Evolutionary conservation across 2,797 vertebrate genomes (phyloP), one percentile per base, ranked within the genome.

Genomic region (Artibeus jamaicensis): DNA sequence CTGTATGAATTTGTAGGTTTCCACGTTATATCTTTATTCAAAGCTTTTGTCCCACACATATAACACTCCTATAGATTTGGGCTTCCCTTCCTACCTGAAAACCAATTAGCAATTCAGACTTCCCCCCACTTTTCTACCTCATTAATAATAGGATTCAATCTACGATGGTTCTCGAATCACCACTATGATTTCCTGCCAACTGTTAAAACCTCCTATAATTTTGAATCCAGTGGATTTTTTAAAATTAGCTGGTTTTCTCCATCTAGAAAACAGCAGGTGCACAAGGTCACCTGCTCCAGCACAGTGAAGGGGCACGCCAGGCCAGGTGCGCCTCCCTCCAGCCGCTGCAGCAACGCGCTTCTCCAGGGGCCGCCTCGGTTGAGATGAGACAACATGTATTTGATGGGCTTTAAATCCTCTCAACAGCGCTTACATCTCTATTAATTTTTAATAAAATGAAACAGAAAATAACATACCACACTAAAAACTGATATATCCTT

Each of bases 361-460:
- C 65, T 91, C 65, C 21, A 46, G 62, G 82, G 83, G 46, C 59
- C 0, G 2, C 74, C 55, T 46, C 39, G n/a, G 70, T 74, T 34
- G 78, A 86, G 73, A 92, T 85, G 76, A 78, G 76, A 26, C 7
- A 50, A 89, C 90, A 73, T 91, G 18, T 46, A 89, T 91, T 46
- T 91, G 91, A 97, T 93, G 90, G 88, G 90, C 79, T 93, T 97
- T 97, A 97, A 95, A 95, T 96, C 92, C 91, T 92, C 39, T 89
- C 94, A 96, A 89, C 50, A 55, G 92, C 65, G 3, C 79, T 96
- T 91, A 85, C n/a, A 83, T 86, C 32, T 73, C 59, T 94, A 97
- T 97, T 96, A 97, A 97, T 96, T 97, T 97, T 97, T 97, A 97
- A 97, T 97, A 97, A 97, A 96, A 95, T 93, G 95, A 94, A 96